These are phyloP conservation scores for Anseranas semipalmata DNA, from an alignment of 2,113 vertebrate genomes.

Conservation along the genomic window DNA sequence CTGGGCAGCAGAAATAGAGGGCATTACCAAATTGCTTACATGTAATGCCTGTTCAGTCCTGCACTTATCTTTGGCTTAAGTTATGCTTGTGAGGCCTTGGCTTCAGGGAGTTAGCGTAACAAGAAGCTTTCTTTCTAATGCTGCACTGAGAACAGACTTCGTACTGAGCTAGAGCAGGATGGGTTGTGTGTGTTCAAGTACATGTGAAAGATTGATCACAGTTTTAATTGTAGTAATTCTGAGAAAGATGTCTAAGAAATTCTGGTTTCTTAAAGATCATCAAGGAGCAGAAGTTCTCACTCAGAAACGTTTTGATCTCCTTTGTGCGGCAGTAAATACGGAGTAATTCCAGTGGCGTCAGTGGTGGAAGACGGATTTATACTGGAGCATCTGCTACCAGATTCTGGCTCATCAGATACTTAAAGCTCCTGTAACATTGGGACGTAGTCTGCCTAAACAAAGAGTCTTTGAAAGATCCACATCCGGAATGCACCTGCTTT, in stretches of 20 bases:
- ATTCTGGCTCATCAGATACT: conserved; percentile 2
- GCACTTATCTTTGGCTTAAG: neutral
- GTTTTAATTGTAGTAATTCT: neutral
- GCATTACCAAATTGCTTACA: neutral
- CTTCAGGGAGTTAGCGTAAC: neutral
- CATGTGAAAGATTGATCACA: fast-evolving
- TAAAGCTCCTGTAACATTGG: conserved; percentile 9
- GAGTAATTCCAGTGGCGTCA: neutral
- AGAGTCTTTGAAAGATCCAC: conserved; percentile 14
- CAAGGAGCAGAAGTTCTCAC: neutral
- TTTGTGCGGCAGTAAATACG: neutral
- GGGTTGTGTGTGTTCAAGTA: neutral
- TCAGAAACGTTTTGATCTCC: neutral
- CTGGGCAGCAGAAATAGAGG: neutral
- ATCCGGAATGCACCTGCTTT: conserved; percentile 40
- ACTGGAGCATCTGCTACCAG: neutral
- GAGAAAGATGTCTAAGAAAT: neutral
- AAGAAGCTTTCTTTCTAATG: neutral
- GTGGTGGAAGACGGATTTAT: neutral
- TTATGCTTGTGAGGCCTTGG: neutral
- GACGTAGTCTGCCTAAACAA: neutral
- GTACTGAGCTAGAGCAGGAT: neutral
- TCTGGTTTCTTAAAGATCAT: neutral
- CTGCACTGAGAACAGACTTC: neutral
- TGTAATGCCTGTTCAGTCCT: neutral